Conservation (phyloP, 2,888 invertebrate genomes). For the Phragmatobia fuliginosa region DNA sequence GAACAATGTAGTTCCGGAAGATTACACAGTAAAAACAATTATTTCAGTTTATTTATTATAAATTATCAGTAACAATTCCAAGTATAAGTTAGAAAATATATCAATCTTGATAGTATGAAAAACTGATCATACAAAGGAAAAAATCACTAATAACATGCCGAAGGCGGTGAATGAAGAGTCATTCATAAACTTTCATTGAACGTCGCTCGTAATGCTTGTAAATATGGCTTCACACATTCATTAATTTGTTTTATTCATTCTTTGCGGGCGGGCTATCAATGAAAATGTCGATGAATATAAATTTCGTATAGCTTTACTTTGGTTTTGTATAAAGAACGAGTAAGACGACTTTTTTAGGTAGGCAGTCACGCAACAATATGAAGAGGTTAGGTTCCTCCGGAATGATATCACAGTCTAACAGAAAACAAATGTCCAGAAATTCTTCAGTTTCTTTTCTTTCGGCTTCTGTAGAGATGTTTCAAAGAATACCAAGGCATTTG, state of each 20-base stretch:
- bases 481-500: too few species aligned
- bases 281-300: conserved; percentile 1
- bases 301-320: neutral
- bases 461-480: too few species aligned
- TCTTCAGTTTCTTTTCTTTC: neutral
- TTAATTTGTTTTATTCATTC: conserved; percentile 12
- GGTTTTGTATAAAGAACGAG: neutral
- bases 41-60: too few species aligned
- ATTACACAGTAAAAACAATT: too few species aligned
- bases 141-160: neutral
- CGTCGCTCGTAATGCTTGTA: conserved; percentile 13
- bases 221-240: conserved; percentile 19
- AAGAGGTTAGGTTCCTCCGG: too few species aligned
- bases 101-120: neutral
- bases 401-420: neutral
- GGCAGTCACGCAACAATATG: too few species aligned
- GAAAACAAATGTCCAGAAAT: neutral
- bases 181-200: conserved; percentile 11
- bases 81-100: too few species aligned
- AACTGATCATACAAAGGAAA: neutral
- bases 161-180: neutral
- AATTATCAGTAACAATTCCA: too few species aligned
- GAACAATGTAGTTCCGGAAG: too few species aligned
- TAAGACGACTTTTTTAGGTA: neutral
- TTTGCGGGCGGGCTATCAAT: neutral